Evolutionary conservation across 1,140 invertebrate species (phyloP).

Genomic region (Cydia splendana): DNA sequence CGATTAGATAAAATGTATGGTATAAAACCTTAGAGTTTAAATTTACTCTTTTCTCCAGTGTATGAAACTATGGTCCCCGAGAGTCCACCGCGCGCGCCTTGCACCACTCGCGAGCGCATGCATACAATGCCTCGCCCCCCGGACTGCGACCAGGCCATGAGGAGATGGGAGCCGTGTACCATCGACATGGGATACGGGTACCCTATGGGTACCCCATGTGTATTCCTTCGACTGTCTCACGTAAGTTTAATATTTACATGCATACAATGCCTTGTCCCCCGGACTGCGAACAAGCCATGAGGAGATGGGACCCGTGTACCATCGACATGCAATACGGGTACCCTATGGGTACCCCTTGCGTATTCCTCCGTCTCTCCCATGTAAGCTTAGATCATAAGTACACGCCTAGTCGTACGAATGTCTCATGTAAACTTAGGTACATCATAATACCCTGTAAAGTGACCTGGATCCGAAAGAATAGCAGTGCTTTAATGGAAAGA

Average conservation of each 20-base stretch:
- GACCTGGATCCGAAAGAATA: no score
- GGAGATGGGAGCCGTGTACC: conserved; percentile 84
- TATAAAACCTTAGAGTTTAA: neutral
- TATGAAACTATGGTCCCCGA: conserved; percentile 69
- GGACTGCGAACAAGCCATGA: conserved; percentile 71
- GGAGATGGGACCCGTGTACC: conserved; percentile 84
- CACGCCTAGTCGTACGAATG: no score
- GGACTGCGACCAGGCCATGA: conserved; percentile 72
- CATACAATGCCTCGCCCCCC: conserved; percentile 52
- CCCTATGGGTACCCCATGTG: conserved; percentile 86
- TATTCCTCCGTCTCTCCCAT: no score
- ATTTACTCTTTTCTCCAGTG: conserved; percentile 39
- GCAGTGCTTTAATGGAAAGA: no score
- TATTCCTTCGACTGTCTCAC: conserved; percentile 90
- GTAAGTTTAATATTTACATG: conserved; percentile 67
- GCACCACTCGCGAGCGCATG: conserved; percentile 57
- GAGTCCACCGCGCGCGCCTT: conserved; percentile 64
- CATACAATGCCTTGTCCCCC: conserved; percentile 53
- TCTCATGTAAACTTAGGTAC: no score
- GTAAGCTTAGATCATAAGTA: no score
- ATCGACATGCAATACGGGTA: conserved; percentile 66
- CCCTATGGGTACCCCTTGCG: no score
- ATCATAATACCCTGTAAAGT: no score
- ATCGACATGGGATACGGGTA: conserved; percentile 88
- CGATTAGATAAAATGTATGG: no score